Percentiles rank a stretch among this genome's conserved stretches.
Conservation (phyloP, 2,113 vertebrate genomes). For the Osmerus mordax region DNA sequence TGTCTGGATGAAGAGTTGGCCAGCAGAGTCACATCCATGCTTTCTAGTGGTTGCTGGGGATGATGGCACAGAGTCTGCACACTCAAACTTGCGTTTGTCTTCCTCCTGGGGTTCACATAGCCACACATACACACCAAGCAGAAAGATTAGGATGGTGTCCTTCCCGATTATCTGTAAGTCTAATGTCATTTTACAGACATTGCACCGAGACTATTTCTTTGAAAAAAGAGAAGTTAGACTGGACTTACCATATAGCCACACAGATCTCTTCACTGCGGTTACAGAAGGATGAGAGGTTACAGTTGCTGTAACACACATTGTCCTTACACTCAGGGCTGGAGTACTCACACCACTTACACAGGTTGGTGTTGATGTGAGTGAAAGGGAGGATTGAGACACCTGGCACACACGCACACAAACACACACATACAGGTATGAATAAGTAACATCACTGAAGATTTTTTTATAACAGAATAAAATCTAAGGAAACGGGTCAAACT, state of each 20-base stretch:
- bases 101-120: conserved; percentile 68
- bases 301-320: conserved; percentile 81
- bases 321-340: conserved; percentile 74
- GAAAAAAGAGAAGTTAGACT: not conserved
- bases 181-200: not conserved
- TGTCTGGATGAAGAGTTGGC: conserved; percentile 76
- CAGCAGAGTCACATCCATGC: conserved; percentile 75
- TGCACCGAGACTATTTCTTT: not conserved
- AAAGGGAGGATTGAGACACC: conserved; percentile 52
- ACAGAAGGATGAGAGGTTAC: conserved; percentile 83
- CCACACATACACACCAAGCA: conserved; percentile 6
- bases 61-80: conserved; percentile 82
- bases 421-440: not conserved
- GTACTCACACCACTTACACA: conserved; percentile 84
- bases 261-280: conserved; percentile 78
- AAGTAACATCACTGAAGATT: not conserved
- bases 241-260: conserved; percentile 80
- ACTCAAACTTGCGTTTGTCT: conserved; percentile 79
- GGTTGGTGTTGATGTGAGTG: conserved; percentile 76
- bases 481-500: too few relatives aligned
- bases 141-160: not conserved
- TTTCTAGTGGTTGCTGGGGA: conserved; percentile 75
- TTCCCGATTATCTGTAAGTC: not conserved
- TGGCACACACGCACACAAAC: conserved; percentile 36
- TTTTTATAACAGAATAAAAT: too few relatives aligned